Evolutionary conservation across 2,888 invertebrate genomes (phyloP).

Genomic region (Caradrina clavipalpis): DNA sequence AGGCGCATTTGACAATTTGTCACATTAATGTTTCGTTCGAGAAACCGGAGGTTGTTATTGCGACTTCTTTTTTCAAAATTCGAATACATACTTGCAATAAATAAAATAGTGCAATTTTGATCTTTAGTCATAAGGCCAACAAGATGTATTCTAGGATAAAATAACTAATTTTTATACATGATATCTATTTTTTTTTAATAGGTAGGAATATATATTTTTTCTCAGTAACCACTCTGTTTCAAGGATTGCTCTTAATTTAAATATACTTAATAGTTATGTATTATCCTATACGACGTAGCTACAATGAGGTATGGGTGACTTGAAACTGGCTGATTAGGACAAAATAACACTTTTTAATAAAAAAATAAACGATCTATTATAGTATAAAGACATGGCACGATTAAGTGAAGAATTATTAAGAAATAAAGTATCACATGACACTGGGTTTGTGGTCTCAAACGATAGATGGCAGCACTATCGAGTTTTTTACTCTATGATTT

Average conservation of each 20-base stretch:
- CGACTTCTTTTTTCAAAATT: neutral
- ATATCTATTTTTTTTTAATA: neutral
- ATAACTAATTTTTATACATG: neutral
- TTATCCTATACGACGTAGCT: constrained; percentile 59
- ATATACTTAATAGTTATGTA: constrained; percentile 30
- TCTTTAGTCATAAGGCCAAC: constrained; percentile 18
- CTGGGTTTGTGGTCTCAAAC: constrained; percentile 41
- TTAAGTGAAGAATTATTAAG: constrained; percentile 40
- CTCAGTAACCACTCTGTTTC: constrained; percentile 53
- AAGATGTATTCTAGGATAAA: constrained; percentile 25
- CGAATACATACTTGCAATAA: neutral
- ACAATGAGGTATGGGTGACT: constrained; percentile 55
- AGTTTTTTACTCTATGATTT: neutral
- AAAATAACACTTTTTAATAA: constrained; percentile 38
- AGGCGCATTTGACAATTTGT: neutral
- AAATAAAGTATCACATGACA: constrained; percentile 40
- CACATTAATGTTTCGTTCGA: neutral
- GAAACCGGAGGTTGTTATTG: neutral
- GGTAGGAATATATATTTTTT: constrained; percentile 11
- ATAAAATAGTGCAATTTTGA: constrained; percentile 27
- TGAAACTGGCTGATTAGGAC: constrained; percentile 31
- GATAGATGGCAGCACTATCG: constrained; percentile 26
- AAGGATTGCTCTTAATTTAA: constrained; percentile 40
- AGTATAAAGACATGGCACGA: constrained; percentile 65
- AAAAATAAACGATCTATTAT: constrained; percentile 50